These are phyloP conservation scores for Peromyscus maniculatus DNA, from an alignment of 2,113 vertebrate species.

Conservation along the genomic window DNA sequence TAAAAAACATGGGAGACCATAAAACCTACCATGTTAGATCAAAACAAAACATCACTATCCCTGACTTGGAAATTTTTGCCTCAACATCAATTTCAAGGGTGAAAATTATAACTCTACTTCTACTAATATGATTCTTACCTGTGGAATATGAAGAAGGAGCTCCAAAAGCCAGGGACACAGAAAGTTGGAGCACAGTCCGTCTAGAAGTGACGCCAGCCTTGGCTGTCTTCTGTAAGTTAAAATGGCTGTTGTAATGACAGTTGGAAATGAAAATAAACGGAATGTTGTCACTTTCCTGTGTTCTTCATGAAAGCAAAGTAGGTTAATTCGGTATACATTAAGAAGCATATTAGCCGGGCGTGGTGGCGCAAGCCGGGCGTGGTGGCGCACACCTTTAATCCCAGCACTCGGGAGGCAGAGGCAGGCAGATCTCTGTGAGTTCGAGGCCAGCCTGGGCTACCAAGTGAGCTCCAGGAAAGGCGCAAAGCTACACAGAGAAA, in stretches of 20 bases:
- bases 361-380: too few species aligned
- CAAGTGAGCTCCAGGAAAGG: too few species aligned
- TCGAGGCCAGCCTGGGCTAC: not conserved
- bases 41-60: not conserved
- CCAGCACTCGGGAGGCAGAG: not conserved
- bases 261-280: constrained; percentile 42
- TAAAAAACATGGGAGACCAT: not conserved
- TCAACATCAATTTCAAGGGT: constrained; percentile 8
- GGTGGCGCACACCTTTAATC: not conserved
- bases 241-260: constrained; percentile 65
- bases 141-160: not conserved
- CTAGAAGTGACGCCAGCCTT: not conserved
- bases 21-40: not conserved
- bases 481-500: too few species aligned
- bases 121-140: constrained; percentile 58
- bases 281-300: constrained; percentile 4
- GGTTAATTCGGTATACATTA: constrained; percentile 30
- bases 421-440: not conserved
- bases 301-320: not conserved
- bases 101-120: constrained; percentile 47
- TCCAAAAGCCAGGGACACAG: constrained; percentile 56
- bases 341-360: not conserved
- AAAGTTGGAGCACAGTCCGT: constrained; percentile 40
- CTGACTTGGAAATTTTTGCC: constrained; percentile 27
- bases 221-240: constrained; percentile 23